Evolutionary conservation across 2,113 vertebrate species (phyloP).

Genomic region (Podarcis raffonei): DNA sequence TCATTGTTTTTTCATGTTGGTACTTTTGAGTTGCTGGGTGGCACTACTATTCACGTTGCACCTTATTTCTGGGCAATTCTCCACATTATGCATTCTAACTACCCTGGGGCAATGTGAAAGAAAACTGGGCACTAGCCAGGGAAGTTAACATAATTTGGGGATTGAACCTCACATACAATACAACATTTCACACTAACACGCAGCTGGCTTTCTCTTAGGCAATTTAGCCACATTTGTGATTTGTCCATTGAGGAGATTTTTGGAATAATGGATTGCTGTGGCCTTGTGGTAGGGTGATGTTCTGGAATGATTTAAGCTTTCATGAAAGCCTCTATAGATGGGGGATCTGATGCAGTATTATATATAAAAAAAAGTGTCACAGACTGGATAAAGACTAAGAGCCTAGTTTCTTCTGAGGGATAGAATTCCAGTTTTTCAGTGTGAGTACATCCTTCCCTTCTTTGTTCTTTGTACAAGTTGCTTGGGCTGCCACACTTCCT

Average conservation of each 20-base stretch:
- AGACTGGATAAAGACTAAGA: constrained; percentile 22
- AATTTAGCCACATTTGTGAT: constrained; percentile 39
- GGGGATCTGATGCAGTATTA: constrained; percentile 42
- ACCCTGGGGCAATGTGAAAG: background rate
- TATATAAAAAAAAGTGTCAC: constrained; percentile 1
- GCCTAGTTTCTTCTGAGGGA: background rate
- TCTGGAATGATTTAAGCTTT: constrained; percentile 50
- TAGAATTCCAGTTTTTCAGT: background rate
- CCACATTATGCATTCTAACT: background rate
- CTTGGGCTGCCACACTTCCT: background rate
- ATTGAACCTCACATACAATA: constrained; percentile 4
- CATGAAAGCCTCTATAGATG: constrained; percentile 50
- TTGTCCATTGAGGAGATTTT: constrained; percentile 32
- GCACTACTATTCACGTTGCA: background rate
- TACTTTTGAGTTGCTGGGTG: background rate
- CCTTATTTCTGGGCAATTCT: background rate
- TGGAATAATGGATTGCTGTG: constrained; percentile 47
- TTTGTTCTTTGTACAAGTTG: background rate
- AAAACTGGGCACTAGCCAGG: background rate
- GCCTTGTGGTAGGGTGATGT: constrained; percentile 48
- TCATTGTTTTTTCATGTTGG: background rate
- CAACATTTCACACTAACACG: constrained; percentile 30
- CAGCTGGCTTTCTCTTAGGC: background rate
- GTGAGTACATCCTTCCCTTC: background rate
- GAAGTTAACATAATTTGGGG: constrained; percentile 33